Conservation (phyloP, 2,113 vertebrate genomes). For the Otis tarda region DNA sequence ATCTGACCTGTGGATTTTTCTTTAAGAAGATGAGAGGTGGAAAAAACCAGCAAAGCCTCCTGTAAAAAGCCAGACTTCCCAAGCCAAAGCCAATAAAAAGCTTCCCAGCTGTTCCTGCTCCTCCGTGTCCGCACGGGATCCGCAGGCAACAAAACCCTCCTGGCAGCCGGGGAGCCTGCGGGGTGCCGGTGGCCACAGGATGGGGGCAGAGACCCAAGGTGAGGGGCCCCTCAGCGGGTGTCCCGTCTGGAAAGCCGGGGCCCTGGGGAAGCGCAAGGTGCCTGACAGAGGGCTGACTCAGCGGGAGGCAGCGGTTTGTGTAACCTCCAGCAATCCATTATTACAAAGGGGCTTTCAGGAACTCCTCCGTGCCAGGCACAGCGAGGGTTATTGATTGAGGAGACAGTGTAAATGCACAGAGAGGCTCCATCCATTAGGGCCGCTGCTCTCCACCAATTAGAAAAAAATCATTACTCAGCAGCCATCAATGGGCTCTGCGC, state of each 20-base stretch:
- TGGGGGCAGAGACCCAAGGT: neutral
- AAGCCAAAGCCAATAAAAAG: slow-evolving; percentile 37
- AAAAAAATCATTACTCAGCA: slow-evolving; percentile 86
- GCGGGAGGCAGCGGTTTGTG: slow-evolving; percentile 65
- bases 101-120: slow-evolving; percentile 2
- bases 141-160: neutral
- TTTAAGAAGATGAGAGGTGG: neutral
- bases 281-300: slow-evolving; percentile 68
- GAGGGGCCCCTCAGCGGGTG: neutral
- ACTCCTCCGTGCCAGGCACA: slow-evolving; percentile 74
- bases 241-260: slow-evolving; percentile 53
- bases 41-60: neutral
- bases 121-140: neutral
- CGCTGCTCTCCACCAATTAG: slow-evolving; percentile 84
- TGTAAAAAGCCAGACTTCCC: slow-evolving; percentile 12
- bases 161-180: neutral
- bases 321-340: slow-evolving; percentile 76
- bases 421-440: slow-evolving; percentile 84
- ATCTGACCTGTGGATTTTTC: neutral
- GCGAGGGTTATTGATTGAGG: slow-evolving; percentile 83
- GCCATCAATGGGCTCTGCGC: slow-evolving; percentile 78
- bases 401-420: slow-evolving; percentile 79
- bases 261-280: slow-evolving; percentile 32
- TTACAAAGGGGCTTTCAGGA: slow-evolving; percentile 82
- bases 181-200: neutral